phyloP scores from a whole-genome alignment of 2,888 invertebrate species.

The Auanema freiburgensis region DNA sequence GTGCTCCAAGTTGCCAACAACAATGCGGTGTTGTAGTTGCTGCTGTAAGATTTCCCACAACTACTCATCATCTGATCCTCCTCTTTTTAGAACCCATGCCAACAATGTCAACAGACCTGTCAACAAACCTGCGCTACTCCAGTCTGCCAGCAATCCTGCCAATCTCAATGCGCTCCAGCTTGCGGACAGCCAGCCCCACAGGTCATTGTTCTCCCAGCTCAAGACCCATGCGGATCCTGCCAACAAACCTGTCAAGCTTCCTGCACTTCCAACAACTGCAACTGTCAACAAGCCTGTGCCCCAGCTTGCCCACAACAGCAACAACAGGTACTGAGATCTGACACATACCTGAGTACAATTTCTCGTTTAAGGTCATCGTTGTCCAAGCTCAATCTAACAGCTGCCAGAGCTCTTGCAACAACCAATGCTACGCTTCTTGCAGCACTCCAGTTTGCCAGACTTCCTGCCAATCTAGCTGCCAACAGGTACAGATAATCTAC shows the following conservation, averaged over 20 bases:
- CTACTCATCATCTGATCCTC: too few species aligned
- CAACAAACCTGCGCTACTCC: slow-evolving; percentile 43
- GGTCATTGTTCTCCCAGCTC: slow-evolving; percentile 36
- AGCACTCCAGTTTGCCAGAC: slow-evolving; percentile 40
- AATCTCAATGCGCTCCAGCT: slow-evolving; percentile 15
- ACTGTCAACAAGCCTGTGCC: slow-evolving; percentile 43
- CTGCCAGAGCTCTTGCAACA: slow-evolving; percentile 43
- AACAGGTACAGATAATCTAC: slow-evolving; percentile 13
- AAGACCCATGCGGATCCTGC: slow-evolving; percentile 40
- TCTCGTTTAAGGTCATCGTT: slow-evolving; percentile 13
- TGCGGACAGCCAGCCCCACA: background rate
- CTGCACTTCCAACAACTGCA: slow-evolving; percentile 34
- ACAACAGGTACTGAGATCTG: slow-evolving; percentile 12
- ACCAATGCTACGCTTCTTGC: slow-evolving; percentile 42
- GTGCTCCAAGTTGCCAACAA: slow-evolving; percentile 45
- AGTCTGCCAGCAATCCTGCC: slow-evolving; percentile 41
- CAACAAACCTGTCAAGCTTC: slow-evolving; percentile 39
- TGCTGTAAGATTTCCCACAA: too few species aligned
- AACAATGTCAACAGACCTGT: too few species aligned
- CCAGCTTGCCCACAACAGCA: slow-evolving; percentile 38
- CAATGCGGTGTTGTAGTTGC: slow-evolving; percentile 31
- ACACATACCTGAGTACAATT: background rate
- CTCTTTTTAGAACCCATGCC: too few species aligned
- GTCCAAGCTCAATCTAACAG: slow-evolving; percentile 21
- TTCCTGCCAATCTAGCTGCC: slow-evolving; percentile 43